phyloP scores from a whole-genome alignment of 1,140 invertebrate genomes.

The Cydia amplana region DNA sequence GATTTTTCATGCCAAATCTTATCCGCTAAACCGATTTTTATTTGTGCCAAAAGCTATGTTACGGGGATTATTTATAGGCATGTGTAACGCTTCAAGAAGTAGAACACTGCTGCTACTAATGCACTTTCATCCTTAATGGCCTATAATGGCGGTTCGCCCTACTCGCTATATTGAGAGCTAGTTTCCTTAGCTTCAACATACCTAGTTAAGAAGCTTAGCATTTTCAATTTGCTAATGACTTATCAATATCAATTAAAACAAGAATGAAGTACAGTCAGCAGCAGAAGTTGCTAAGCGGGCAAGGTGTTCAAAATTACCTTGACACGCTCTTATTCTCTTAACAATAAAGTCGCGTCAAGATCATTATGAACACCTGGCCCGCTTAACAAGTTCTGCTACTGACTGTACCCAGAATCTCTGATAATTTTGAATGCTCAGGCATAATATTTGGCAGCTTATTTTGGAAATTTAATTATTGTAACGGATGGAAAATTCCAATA shows the following conservation, averaged over 20 bases:
- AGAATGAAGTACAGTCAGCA: no score
- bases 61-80: not conserved
- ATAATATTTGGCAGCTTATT: not conserved
- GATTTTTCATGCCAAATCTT: not conserved
- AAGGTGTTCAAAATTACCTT: no score
- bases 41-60: not conserved
- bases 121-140: no score
- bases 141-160: not conserved
- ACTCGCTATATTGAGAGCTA: not conserved
- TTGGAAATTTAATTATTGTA: not conserved
- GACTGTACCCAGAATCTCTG: no score
- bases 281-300: no score
- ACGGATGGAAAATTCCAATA: no score
- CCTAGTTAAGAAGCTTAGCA: not conserved
- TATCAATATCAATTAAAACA: not conserved
- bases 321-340: no score
- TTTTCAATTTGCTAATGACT: not conserved
- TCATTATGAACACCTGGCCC: no score
- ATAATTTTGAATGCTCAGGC: not conserved
- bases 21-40: not conserved
- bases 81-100: not conserved
- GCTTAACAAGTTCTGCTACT: no score
- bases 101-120: not conserved
- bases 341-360: no score
- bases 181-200: not conserved